Base-by-base conservation (phyloP, 2,888 invertebrate species). In the Lasioglossum malachurum region DNA sequence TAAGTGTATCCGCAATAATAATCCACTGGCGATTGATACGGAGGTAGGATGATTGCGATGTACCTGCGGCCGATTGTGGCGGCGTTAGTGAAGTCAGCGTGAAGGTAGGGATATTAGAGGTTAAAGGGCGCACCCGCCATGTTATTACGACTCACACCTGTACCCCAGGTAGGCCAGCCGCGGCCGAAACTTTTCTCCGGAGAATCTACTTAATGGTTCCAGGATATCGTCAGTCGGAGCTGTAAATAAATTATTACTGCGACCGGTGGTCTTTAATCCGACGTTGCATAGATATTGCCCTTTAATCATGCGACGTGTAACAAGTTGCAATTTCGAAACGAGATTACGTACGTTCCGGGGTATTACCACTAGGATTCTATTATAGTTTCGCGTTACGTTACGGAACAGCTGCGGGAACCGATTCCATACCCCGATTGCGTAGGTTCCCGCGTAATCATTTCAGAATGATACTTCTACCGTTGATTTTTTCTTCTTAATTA, bases 111-210 rank as follows among this genome's bases (percentile, higher is more conserved):
- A 92, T 91, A 92, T 89, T 84, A 80, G 89, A 89, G 94, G 94
- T 95, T 92, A 92, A 88, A 94, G 94, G 94, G 92, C 94, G 93
- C 91, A 87, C 83, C 93, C 86, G 92, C 94, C 91, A 91, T 95
- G 93, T 95, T 93, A 95, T 95, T 95, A 95, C 94, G 92, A 92
- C 94, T 94, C 94, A 94, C 94, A 95, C 95, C 94, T 94, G 95
- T 93, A 93, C 88, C 93, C 90, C 83, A 80, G 90, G 83, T 86
- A 88, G 88, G 87, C 80, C 82, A 81, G 83, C 75, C 87, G 78
- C 87, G 87, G 82, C 86, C 89, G 76, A 57, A 76, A 90, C 86
- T 89, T 90, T 90, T 87, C 91, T 77, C 84, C 38, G 41, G 84
- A 72, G 91, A 87, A 89, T 90, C 91, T 82, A 87, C 91, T 88